Evolutionary conservation across 2,888 invertebrate genomes (phyloP).

Genomic region (Eledona agricola): DNA sequence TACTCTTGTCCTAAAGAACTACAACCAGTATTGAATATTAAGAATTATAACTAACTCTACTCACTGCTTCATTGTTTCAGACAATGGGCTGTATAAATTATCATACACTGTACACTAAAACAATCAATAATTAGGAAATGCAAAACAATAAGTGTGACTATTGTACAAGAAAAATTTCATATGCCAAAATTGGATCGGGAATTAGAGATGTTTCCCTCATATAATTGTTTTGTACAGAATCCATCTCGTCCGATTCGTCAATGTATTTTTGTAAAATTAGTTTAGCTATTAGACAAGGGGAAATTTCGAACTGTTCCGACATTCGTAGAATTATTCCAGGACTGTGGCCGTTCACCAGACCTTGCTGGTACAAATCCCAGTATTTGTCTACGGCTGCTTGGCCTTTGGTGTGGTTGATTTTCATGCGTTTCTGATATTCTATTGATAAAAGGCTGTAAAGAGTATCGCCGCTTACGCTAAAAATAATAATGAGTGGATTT

Average conservation of each 20-base stretch:
- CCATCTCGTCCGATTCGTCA: constrained; percentile 47
- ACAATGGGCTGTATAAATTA: constrained; percentile 83
- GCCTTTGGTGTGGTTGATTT: constrained; percentile 69
- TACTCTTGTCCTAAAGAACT: constrained; percentile 87
- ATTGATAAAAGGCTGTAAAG: constrained; percentile 76
- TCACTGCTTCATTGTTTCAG: constrained; percentile 81
- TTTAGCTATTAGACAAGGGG: constrained; percentile 69
- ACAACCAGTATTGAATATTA: constrained; percentile 17
- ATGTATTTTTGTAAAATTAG: constrained; percentile 67
- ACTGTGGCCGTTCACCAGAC: constrained; percentile 60
- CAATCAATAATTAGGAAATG: constrained; percentile 38
- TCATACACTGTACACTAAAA: constrained; percentile 82
- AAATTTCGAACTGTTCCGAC: constrained; percentile 64
- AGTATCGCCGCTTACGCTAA: constrained; percentile 69
- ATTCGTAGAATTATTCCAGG: constrained; percentile 71
- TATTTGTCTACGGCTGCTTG: constrained; percentile 65
- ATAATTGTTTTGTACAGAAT: constrained; percentile 61
- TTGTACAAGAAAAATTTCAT: constrained; percentile 80
- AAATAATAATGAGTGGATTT: constrained; percentile 40
- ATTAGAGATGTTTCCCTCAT: constrained; percentile 79
- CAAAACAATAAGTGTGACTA: neutral
- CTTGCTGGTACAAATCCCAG: constrained; percentile 63
- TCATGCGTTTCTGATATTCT: constrained; percentile 72
- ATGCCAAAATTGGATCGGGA: constrained; percentile 73
- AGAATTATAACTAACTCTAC: constrained; percentile 49